Evolutionary conservation across 2,113 vertebrate genomes (phyloP), one percentile per base, ranked within the genome.

Genomic region (Alaudala cheleensis): DNA sequence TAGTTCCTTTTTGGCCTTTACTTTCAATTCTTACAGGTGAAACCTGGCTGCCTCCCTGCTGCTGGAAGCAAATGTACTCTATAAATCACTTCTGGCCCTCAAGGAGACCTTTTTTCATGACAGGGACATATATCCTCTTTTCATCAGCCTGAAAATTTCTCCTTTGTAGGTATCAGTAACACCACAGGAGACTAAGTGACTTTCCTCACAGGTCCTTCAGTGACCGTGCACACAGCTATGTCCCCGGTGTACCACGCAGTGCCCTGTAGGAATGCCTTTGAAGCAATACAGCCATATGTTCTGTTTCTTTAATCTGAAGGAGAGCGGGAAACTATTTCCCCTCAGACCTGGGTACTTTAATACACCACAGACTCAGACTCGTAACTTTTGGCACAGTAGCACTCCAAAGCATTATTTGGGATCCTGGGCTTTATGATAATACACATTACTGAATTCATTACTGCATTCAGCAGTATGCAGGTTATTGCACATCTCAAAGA

Each of bases 231-330:
- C 40, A 16, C 49, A 81, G 65, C 40, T 51, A 50, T 14, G 49
- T 94, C 93, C 95, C 81, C 61, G 14, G 81, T 9, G 31, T 79
- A 65, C 81, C 69, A 34, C 2, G 0, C 73, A 33, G 73, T 71
- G 93, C 90, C 87, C 92, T 69, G 53, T 64, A 90, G 96, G 96
- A 95, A 94, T 94, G 92, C 85, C 93, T 96, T 96, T 95, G 95
- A 96, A 95, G 93, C 74, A 91, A 80, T 28, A 8, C 62, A 77
- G 61, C 90, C 95, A 90, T 87, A 93, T 96, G 92, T 92, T 91
- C 85, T 79, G 53, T 58, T 88, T 85, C 96, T 95, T 94, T 94
- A 95, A 90, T 96, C 88, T 93, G 71, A 47, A 80, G 24, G 88
- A 83, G 88, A 90, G 81, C 77, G 58, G 45, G 62, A 92, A 96